Conservation (phyloP, 1,140 invertebrate genomes). For the Cheumatopsyche charites region DNA sequence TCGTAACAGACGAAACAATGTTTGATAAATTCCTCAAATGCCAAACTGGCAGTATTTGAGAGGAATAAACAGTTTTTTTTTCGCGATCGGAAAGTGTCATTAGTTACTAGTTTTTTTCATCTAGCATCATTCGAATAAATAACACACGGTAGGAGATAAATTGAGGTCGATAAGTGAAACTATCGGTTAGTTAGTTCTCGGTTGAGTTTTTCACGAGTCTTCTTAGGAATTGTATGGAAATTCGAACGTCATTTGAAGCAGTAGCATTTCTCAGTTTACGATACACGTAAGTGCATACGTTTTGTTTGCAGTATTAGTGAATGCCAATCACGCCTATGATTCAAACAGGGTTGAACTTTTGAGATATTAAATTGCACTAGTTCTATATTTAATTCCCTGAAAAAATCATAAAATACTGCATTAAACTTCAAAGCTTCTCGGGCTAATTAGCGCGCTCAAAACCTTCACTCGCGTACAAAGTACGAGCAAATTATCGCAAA, state of each 20-base stretch:
- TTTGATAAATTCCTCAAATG: neutral
- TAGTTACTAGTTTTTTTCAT: no score
- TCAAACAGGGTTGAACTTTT: neutral
- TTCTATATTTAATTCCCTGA: no score
- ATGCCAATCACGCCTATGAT: conserved; percentile 26
- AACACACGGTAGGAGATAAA: neutral
- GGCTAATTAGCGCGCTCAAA: neutral
- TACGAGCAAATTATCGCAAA: no score
- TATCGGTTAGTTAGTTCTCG: neutral
- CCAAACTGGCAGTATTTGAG: neutral
- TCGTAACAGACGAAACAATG: conserved; percentile 1
- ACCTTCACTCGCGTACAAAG: neutral
- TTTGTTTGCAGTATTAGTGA: conserved; percentile 24
- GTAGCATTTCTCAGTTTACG: neutral
- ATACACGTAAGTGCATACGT: neutral
- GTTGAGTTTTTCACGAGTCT: no score
- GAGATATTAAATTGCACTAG: no score
- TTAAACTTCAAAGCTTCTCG: neutral
- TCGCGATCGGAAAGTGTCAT: neutral
- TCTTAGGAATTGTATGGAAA: no score
- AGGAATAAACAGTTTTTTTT: conserved; percentile 19
- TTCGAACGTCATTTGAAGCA: neutral
- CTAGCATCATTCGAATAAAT: no score
- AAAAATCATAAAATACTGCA: neutral
- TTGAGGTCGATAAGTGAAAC: conserved; percentile 1